Evolutionary conservation across 2,888 invertebrate species (phyloP), one percentile per base, ranked within the genome.

Genomic region (Drosophila fungiperda): DNA sequence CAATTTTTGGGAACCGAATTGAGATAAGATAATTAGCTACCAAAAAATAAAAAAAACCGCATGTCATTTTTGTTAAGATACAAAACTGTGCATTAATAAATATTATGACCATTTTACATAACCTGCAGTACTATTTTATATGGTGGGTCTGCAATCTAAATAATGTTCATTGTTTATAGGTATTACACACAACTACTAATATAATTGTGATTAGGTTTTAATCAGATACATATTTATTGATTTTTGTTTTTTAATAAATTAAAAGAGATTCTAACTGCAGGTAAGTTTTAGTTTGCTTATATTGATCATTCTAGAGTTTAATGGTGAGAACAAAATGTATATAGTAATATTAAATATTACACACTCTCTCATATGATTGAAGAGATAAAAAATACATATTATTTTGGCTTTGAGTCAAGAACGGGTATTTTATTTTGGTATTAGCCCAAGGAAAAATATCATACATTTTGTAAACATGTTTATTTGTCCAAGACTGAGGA

Each of bases 401-500:
- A 42, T 3, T 20, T 20, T 42, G 42, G 5, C 35, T 40, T 15
- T 26, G 11, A 3, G n/a, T 17, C 8, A 35, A 49, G 38, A 53
- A 6, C 29, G 29, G 12, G 11, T 2, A 15, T 11, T 11, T 26
- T 66, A 1, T 11, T 15, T 2, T 1, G 17, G 15, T 7, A 20
- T n/a, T 58, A 26, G 2, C 2, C 7, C 20, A 45, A 20, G 53
- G 11, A 63, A 83, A 85, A 57, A 52, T 80, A 73, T 66, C 70
- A 69, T 62, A 12, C 33, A 1, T 32, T 4, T 17, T 54, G 70
- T 76, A 48, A 76, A 60, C 69, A 72, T 72, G 86, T 76, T 85
- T 83, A 45, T 85, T 85, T 73, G 53, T 49, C 54, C 33, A 33
- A 38, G 70, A 54, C 79, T 62, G 62, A 63, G 72, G 65, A 82